Base-by-base conservation (phyloP, 2,113 vertebrate species). In the Scomber colias region DNA sequence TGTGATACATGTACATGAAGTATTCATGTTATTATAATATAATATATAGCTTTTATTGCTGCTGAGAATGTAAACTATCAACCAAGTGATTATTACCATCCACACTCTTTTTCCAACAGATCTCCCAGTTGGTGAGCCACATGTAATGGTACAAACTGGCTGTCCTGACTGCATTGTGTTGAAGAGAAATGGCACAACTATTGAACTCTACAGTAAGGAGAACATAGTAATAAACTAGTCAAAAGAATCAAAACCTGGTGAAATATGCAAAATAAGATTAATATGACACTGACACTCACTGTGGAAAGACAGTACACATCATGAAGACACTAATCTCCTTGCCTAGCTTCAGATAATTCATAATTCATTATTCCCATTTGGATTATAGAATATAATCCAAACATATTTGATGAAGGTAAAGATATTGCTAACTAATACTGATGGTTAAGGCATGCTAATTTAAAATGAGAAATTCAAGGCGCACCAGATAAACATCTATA, bases 81-180 rank as follows among this genome's bases (percentile, higher is more conserved):
- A 14, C 35, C 9, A 40, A 40, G 27, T 46, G 35, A 1, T 75
- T 46, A 48, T 64, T 31, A 62, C n/a, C 3, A 40, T 40, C 0
- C 50, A 48, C 21, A 45, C 11, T 16, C 7, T 40, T 51, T 27
- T 71, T 66, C 10, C 17, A 50, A 69, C 70, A 86, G 87, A 64
- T 65, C 2, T 0, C 5, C 15, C 27, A 27, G 6, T 0, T 21
- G 63, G 2, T 64, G 0, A 49, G 0, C 35, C 69, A 44, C 10
- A 7, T 0, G 0, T 35, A 1, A 1, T 82, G 19, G 31, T 84
- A 50, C 64, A 82, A 14, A 80, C 31, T 24, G 62, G 59, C 5
- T 89, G 87, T 59, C 51, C 67, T 30, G 87, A 89, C 76, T 89
- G 87, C 44, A 1, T 77, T 0, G 27, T 80, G 24, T 0, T 62